Conservation (phyloP, 2,888 invertebrate species). For the Drosophila borborema region DNA sequence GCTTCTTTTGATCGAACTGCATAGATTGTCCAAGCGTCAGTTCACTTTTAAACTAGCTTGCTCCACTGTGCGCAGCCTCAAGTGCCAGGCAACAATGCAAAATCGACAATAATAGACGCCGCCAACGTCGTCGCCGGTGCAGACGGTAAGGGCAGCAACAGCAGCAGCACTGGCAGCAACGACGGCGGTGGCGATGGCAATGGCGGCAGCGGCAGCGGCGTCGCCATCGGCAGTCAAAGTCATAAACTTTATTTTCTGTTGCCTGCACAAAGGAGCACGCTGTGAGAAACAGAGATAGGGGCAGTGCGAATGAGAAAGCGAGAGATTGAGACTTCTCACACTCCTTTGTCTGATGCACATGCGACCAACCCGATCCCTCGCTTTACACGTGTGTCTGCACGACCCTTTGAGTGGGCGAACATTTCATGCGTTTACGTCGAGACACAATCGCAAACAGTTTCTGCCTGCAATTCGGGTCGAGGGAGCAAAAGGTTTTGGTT, state of each 20-base stretch:
- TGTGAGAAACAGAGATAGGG: constrained; percentile 21
- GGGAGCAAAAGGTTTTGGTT: constrained; percentile 1
- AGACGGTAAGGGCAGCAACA: constrained; percentile 53
- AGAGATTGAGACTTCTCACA: constrained; percentile 46
- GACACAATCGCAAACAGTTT: constrained; percentile 67
- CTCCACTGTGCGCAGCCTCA: constrained; percentile 51
- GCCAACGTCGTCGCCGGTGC: constrained; percentile 66
- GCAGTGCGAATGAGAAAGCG: constrained; percentile 3
- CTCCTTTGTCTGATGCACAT: constrained; percentile 67
- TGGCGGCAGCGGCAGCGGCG: constrained; percentile 7
- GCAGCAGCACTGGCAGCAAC: neutral
- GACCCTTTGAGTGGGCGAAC: constrained; percentile 71
- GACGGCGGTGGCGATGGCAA: too few relatives aligned
- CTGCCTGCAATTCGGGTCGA: constrained; percentile 58
- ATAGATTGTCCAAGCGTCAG: neutral
- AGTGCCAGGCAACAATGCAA: constrained; percentile 64
- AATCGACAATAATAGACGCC: constrained; percentile 73
- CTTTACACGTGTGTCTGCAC: constrained; percentile 56
- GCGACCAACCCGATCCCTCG: constrained; percentile 41
- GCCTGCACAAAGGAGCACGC: constrained; percentile 78
- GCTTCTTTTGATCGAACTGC: neutral
- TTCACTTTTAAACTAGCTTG: constrained; percentile 9
- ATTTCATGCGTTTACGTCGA: constrained; percentile 79
- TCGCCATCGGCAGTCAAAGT: constrained; percentile 76
- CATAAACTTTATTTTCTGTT: constrained; percentile 80